Conservation (phyloP, 2,113 vertebrate species). For the Suncus etruscus region DNA sequence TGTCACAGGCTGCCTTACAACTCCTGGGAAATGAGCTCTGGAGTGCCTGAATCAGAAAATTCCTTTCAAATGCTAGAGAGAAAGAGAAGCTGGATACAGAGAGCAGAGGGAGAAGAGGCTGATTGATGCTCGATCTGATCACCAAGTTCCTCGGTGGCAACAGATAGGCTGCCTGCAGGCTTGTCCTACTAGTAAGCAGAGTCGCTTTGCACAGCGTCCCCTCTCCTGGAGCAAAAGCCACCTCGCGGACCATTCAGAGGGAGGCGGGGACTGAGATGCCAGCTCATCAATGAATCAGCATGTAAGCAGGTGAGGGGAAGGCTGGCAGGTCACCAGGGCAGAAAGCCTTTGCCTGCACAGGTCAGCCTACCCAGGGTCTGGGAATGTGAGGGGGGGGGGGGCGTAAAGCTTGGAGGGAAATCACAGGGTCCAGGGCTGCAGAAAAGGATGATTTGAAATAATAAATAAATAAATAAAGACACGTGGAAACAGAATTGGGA, state of each 20-base stretch:
- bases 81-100: conserved; percentile 43
- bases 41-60: conserved; percentile 77
- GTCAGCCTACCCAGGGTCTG: neutral
- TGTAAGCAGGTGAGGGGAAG: conserved; percentile 81
- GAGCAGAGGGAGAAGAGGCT: conserved; percentile 46
- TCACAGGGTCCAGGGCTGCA: neutral
- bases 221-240: conserved; percentile 89
- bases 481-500: neutral
- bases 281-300: conserved; percentile 89
- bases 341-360: neutral
- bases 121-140: conserved; percentile 75
- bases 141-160: conserved; percentile 85
- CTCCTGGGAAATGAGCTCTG: conserved; percentile 80
- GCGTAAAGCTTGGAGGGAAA: neutral
- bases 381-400: too few relatives aligned
- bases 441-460: neutral
- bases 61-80: conserved; percentile 59
- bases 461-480: neutral
- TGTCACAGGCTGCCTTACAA: conserved; percentile 79
- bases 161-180: conserved; percentile 75
- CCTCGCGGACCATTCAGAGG: conserved; percentile 88
- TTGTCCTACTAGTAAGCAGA: conserved; percentile 79
- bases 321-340: conserved; percentile 72
- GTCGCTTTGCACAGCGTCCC: conserved; percentile 80
- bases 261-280: conserved; percentile 90